Evolutionary conservation across 2,888 invertebrate species (phyloP), one percentile per base, ranked within the genome.

Genomic region (Choreutis nemorana): DNA sequence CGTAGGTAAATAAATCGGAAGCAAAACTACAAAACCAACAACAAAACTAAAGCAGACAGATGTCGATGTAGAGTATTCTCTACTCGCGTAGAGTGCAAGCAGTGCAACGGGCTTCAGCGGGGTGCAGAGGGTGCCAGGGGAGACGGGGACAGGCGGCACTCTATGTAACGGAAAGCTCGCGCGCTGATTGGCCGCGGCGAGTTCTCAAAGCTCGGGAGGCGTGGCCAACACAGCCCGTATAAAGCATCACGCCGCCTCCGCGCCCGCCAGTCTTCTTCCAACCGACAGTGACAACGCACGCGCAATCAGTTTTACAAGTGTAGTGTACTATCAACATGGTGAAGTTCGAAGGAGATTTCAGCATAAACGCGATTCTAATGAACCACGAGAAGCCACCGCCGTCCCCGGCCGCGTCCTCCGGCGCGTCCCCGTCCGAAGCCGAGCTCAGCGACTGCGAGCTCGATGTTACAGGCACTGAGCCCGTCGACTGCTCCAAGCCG

Each of bases 331-430:
- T 36, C 55, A 73, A 50, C 42, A 78, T 78, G 78, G 78, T 77
- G 72, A 78, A 78, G 68, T 75, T 78, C 48, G 73, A 73, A 72
- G 89, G 89, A 48, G 89, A 86, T 60, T 91, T 92, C 65, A 90
- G 89, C 60, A 92, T 92, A 38, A 89, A 87, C 51, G 84, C 89
- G 24, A 87, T 92, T 50, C 66, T 92, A 28, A 90, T 90, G 37
- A 75, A 72, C 31, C 71, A 81, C 35, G 68, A 70, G 40, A 73
- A 66, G 2, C 53, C 45, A 39, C 73, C 73, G 43, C 67, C 57
- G 43, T 75, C 67, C 35, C 68, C 80, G 2, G 48, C 68, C 32
- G 66, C 71, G n/a, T 68, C 71, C 14, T 50, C 55, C 11, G 68
- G 59, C 30, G 65, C 68, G 3, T 62, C 68, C 30, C 63, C 50